Evolutionary conservation across 2,113 vertebrate genomes (phyloP), one percentile per base, ranked within the genome.

Genomic region (Phylloscopus trochilus): DNA sequence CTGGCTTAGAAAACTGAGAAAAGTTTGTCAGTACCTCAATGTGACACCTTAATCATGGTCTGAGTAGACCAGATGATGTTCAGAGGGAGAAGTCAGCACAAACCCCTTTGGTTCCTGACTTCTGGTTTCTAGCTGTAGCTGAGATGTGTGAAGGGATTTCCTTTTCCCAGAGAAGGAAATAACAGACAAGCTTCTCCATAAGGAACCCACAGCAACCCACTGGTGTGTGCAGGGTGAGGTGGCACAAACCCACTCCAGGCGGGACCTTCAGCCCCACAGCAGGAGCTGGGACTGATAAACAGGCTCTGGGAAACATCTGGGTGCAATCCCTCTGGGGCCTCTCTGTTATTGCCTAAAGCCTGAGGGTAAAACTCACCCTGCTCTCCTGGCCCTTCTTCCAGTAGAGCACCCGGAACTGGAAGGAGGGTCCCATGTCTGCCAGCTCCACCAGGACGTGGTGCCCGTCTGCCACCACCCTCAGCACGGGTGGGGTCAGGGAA

Each of bases 401-500:
- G 46, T 95, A 98, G 77, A 86, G 79, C 78, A 98, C 64, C 1
- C 12, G 75, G 93, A 97, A 98, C 70, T 97, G 96, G 88, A 97
- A 97, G 26, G 96, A 90, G 16, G 97, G 94, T 10, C 98, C 98
- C 91, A 98, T 85, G 84, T 98, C 97, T 92, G 98, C 96, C 89
- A 98, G 94, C 21, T 98, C 83, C 80, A 98, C 87, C 46, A 98
- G 82, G 46, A 98, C 76, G 10, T 98, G 96, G 69, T 91, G 95
- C 41, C 97, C 97, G 1, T 97, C 95, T 18, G 85, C 96, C 64
- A 84, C 55, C 43, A 97, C 86, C 64, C 94, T 87, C 79, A 98
- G 94, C 72, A 62, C 24, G 12, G 98, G 98, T 2, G 97, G 96
- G 41, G 93, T 98, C 67, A 98, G 97, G 74, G 95, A 66, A 53